phyloP scores from a whole-genome alignment of 1,140 invertebrate species.

The Trachymyrmex cornetzi region DNA sequence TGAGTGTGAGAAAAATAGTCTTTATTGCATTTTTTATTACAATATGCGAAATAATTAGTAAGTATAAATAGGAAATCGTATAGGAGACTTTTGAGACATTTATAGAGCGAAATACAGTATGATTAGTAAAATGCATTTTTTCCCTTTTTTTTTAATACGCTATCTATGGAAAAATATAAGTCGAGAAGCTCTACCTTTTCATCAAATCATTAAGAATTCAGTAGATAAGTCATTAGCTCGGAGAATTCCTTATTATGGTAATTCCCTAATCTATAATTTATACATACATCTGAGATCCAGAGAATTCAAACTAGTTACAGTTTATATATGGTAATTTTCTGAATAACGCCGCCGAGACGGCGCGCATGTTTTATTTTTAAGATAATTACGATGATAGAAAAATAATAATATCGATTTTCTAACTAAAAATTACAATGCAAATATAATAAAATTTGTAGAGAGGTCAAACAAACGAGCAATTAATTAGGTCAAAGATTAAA shows the following conservation, averaged over 20 bases:
- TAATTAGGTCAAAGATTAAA: too few relatives aligned
- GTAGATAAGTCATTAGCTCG: constrained; percentile 18
- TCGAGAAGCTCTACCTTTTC: constrained; percentile 1
- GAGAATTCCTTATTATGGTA: constrained; percentile 32
- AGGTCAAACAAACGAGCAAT: too few relatives aligned
- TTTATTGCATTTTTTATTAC: not conserved
- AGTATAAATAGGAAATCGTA: not conserved
- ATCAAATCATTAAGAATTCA: constrained; percentile 22
- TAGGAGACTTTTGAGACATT: not conserved
- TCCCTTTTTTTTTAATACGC: not conserved
- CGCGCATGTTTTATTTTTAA: not conserved
- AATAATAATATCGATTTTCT: not conserved
- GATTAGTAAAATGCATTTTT: not conserved
- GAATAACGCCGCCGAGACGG: not conserved
- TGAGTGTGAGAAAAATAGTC: not conserved
- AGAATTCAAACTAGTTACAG: not conserved
- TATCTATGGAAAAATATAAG: not conserved
- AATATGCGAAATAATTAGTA: not conserved
- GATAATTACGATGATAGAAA: not conserved
- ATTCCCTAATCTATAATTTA: constrained; percentile 48
- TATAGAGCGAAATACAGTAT: not conserved
- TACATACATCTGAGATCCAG: constrained; percentile 6
- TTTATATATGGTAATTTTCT: not conserved
- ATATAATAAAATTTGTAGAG: too few relatives aligned
- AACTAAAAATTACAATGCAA: too few relatives aligned